Base-by-base conservation (phyloP, 2,888 invertebrate genomes). In the Diarsia brunnea region DNA sequence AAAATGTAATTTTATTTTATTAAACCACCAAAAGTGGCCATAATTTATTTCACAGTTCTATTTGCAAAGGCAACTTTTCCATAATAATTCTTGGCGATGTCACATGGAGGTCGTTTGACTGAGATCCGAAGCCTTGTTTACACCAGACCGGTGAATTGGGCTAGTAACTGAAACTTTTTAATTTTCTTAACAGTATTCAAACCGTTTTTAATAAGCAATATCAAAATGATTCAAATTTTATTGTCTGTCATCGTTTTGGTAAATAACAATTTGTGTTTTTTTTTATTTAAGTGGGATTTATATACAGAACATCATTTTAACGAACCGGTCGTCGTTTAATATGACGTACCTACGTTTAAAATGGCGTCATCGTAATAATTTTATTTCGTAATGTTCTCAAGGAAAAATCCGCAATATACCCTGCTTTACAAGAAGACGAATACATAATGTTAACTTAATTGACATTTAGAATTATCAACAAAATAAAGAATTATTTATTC, bases 351-450 rank as follows among this genome's bases (percentile, higher is more conserved):
- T n/a, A 43, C n/a, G 67, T 38, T 38, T 38, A 38, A 49, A 21
- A 45, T 64, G 65, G 45, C 55, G 63, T 81, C 81, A 74, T 66
- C 19, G 55, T 67, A 47, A 19, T 60, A 60, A 49, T 78, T 31
- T 61, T 31, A 66, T 80, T 78, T 67, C 55, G 27, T 81, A 58
- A 75, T 49, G 31, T 55, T 68, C n/a, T 64, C 21, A 74, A 75
- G 66, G 82, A 63, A 75, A 75, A 67, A 55, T 73, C 49, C n/a
- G 21, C 55, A 31, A 24, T 61, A 31, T 38, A 27, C 38, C n/a
- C 69, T 31, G 55, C 14, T 64, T 58, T 47, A 73, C 16, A 24
- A 47, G 14, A 43, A 27, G 4, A 53, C 51, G 65, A 80, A 60
- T 60, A 19, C 31, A 65, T 60, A 47, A 65, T 72, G 19, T 24